Conservation (phyloP, 2,113 vertebrate genomes). For the Carlito syrichta region DNA sequence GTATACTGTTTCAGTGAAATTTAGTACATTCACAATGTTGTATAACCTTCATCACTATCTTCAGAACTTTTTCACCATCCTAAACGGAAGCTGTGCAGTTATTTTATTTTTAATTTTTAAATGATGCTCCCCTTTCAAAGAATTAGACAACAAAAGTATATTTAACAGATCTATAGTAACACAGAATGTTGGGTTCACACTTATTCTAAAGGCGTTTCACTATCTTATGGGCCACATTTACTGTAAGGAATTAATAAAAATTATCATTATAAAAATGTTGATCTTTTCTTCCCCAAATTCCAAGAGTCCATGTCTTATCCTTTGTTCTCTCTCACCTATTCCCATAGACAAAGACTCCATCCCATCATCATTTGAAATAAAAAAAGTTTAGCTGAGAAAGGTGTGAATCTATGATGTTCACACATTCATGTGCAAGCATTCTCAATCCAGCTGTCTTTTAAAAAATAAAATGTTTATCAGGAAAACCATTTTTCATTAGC, state of each 20-base stretch:
- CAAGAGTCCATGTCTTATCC: background rate
- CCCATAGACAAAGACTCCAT: background rate
- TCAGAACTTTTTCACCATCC: background rate
- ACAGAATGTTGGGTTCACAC: background rate
- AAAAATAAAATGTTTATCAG: background rate
- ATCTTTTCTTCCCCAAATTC: background rate
- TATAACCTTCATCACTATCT: background rate
- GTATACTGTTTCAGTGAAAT: background rate
- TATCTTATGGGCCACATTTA: background rate
- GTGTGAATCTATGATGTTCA: background rate
- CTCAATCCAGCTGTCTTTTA: background rate
- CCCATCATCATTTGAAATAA: background rate
- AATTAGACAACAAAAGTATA: background rate
- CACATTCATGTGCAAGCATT: background rate
- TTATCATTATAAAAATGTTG: background rate
- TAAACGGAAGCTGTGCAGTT: background rate
- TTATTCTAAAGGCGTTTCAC: constrained; percentile 9
- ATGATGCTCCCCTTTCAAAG: background rate
- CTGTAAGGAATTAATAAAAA: background rate
- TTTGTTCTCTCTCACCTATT: background rate
- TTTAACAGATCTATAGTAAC: background rate
- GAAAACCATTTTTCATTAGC: background rate
- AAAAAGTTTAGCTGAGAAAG: background rate
- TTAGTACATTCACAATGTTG: background rate
- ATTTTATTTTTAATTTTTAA: constrained; percentile 25